Evolutionary conservation across 2,888 invertebrate species (phyloP).

Genomic region (Andrena trimmerana): DNA sequence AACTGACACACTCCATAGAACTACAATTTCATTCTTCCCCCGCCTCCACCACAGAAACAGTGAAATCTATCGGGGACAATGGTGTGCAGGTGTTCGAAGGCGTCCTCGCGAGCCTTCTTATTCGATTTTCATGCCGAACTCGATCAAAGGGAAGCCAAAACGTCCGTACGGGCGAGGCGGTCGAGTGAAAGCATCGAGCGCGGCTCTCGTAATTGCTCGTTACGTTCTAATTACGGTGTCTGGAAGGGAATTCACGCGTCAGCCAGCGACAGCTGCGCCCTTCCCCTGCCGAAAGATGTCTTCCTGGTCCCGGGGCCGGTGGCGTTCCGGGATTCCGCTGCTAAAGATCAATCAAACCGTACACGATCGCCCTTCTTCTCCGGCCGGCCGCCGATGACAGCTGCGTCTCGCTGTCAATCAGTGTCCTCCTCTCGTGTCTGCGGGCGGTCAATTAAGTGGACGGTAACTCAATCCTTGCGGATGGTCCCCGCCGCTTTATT

Average conservation of each 20-base stretch:
- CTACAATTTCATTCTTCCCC: too few relatives aligned
- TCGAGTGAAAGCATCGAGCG: conserved; percentile 1
- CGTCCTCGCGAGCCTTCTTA: neutral
- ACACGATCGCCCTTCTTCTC: conserved; percentile 38
- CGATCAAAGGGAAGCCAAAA: conserved; percentile 44
- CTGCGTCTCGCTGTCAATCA: conserved; percentile 67
- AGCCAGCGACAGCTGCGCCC: conserved; percentile 39
- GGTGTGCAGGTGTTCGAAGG: too few relatives aligned
- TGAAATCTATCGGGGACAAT: too few relatives aligned
- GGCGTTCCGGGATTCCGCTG: conserved; percentile 24
- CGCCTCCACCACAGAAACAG: too few relatives aligned
- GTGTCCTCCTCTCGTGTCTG: conserved; percentile 57
- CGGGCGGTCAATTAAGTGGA: conserved; percentile 60
- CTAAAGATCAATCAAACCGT: conserved; percentile 62
- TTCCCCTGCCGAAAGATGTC: conserved; percentile 43
- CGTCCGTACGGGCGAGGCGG: conserved; percentile 9
- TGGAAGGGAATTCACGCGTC: conserved; percentile 52
- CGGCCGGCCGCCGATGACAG: conserved; percentile 59
- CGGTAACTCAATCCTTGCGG: conserved; percentile 56
- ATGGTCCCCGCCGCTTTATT: conserved; percentile 53
- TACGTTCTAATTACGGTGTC: conserved; percentile 46
- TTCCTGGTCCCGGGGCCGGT: neutral
- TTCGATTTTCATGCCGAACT: conserved; percentile 25
- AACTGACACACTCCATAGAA: too few relatives aligned
- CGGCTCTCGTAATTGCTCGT: conserved; percentile 2